Evolutionary conservation across 2,113 vertebrate species (phyloP).

Genomic region (Baryphthengus martii): DNA sequence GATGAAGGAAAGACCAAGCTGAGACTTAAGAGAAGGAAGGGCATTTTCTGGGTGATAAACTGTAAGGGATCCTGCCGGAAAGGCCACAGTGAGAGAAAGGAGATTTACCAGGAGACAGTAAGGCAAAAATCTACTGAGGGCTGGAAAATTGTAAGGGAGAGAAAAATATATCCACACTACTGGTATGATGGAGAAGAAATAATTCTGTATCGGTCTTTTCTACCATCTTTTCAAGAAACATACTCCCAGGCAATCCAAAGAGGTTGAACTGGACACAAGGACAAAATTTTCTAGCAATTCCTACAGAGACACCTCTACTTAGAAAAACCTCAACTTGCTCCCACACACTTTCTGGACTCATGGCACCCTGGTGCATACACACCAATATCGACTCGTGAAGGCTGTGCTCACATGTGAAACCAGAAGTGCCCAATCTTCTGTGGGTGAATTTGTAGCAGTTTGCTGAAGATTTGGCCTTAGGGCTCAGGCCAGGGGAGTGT

Average conservation of each 20-base stretch:
- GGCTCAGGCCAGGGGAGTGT: neutral
- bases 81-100: neutral
- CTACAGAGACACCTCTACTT: neutral
- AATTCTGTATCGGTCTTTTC: neutral
- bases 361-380: rapidly evolving
- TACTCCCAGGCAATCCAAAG: neutral
- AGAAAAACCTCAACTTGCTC: neutral
- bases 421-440: neutral
- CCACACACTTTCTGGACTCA: neutral
- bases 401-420: neutral
- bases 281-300: neutral
- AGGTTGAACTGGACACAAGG: neutral
- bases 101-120: neutral
- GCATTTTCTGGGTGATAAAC: neutral
- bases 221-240: neutral
- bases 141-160: neutral
- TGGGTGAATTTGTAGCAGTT: neutral
- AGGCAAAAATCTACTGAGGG: neutral
- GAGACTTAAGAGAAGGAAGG: neutral
- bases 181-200: neutral
- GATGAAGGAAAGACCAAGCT: neutral
- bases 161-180: neutral
- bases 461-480: neutral
- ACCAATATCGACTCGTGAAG: rapidly evolving
- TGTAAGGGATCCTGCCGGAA: neutral